Evolutionary conservation across 1,140 invertebrate genomes (phyloP), one percentile per base, ranked within the genome.

Genomic region (Formica selysi): DNA sequence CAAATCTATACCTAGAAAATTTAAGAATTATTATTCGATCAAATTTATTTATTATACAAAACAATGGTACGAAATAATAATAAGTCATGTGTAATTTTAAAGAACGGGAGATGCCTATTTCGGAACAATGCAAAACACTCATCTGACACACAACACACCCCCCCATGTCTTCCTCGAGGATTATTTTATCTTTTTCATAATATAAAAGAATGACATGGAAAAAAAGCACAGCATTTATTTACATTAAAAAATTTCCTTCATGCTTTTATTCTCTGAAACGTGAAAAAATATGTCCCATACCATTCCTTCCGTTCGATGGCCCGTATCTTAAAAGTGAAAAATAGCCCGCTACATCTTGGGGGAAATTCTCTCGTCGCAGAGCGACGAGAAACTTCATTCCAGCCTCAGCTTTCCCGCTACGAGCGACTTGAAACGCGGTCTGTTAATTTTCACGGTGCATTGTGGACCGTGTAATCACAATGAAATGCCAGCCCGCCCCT

Each of bases 381-480:
- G 7, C 22, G 67, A 87, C 54, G 44, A 29, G 76, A 74, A 73
- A 73, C 44, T 85, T 57, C 85, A 36, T 81, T 71, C 29, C 26
- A 6, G 70, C 57, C 54, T 22, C 38, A 10, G 36, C 32, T 83
- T 73, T 36, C 48, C 51, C 22, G 19, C 57, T n/a, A 48, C 29
- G 65, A 44, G 44, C 32, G 57, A 89, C 84, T 89, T 74, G 76
- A 78, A 74, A 22, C 84, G 64, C 85, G 86, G 71, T 89, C 87
- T 86, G 87, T 89, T 89, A 89, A 89, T 89, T 89, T 89, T 86
- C 71, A 62, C 78, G 78, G 87, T 22, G 59, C 54, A 76, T 74
- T 78, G 71, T 70, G 84, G 88, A 89, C 84, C 59, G 51, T 36
- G 48, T 36, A 73, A 54, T 70, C 61, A 89, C 88, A 89, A 86